Evolutionary conservation across 1,140 invertebrate species (phyloP).

Genomic region (Asbolus verrucosus): DNA sequence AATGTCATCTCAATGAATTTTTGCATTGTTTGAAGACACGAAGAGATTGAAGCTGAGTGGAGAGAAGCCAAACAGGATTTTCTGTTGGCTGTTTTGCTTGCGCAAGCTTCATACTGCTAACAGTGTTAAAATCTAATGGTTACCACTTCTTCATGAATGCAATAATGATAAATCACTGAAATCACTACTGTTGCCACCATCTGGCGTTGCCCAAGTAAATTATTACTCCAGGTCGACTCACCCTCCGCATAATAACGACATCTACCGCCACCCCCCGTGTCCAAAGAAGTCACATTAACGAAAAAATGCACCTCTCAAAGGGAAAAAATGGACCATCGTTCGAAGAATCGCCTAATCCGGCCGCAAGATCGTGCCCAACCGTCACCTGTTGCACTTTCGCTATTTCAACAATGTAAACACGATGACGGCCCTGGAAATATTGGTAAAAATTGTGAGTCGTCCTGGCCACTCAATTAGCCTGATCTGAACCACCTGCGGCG

Average conservation of each 20-base stretch:
- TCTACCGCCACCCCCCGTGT: conserved; percentile 44
- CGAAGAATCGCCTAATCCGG: conserved; percentile 40
- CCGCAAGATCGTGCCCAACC: conserved; percentile 45
- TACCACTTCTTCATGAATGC: too few relatives aligned
- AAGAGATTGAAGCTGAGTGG: too few relatives aligned
- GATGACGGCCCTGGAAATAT: background rate
- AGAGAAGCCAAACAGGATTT: too few relatives aligned
- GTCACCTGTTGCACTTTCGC: conserved; percentile 22
- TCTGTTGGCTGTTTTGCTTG: too few relatives aligned
- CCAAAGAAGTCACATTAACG: conserved; percentile 45
- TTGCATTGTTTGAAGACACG: too few relatives aligned
- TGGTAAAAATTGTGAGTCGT: background rate
- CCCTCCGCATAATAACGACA: conserved; percentile 43
- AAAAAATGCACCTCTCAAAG: too few relatives aligned
- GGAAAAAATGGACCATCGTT: conserved; percentile 40
- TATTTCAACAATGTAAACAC: background rate
- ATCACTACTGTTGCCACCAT: too few relatives aligned
- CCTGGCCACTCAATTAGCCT: conserved; percentile 55
- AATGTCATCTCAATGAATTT: too few relatives aligned
- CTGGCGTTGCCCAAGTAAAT: too few relatives aligned
- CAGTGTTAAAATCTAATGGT: too few relatives aligned
- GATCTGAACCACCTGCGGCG: conserved; percentile 52
- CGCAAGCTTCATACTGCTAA: too few relatives aligned
- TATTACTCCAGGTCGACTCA: too few relatives aligned
- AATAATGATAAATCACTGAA: conserved; percentile 15